Evolutionary conservation across 1,140 invertebrate species (phyloP).

Genomic region (Ceratina japonica): DNA sequence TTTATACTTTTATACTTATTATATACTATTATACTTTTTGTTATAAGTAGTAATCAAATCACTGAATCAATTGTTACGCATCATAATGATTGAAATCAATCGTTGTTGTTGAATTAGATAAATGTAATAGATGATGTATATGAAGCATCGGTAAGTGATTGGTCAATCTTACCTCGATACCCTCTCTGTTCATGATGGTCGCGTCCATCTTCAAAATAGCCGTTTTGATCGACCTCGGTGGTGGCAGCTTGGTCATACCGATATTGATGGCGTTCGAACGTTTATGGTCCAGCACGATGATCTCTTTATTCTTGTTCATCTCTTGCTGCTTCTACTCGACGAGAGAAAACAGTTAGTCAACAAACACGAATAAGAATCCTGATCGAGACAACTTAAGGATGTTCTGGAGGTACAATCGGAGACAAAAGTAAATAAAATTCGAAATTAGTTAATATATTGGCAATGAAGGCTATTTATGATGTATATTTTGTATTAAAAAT

Average conservation of each 20-base stretch:
- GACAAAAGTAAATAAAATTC: too few species aligned
- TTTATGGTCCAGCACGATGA: slow-evolving; percentile 98
- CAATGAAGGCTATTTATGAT: too few species aligned
- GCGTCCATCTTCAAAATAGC: slow-evolving; percentile 99
- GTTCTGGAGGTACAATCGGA: too few species aligned
- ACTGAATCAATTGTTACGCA: too few species aligned
- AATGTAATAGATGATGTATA: not conserved
- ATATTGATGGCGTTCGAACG: slow-evolving; percentile 99
- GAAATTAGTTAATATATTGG: too few species aligned
- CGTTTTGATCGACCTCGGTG: slow-evolving; percentile 97
- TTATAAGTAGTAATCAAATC: too few species aligned
- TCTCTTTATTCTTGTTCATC: slow-evolving; percentile 95
- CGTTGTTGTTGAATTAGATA: too few species aligned
- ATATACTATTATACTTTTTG: too few species aligned
- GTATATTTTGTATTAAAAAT: too few species aligned
- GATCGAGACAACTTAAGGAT: not conserved
- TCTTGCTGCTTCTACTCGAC: slow-evolving; percentile 92
- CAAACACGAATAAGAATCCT: too few species aligned
- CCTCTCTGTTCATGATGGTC: slow-evolving; percentile 98
- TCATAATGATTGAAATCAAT: not conserved
- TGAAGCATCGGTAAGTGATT: not conserved
- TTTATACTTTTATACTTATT: too few species aligned
- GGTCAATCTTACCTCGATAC: slow-evolving; percentile 88
- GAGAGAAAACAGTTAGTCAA: slow-evolving; percentile 45
- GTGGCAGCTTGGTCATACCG: slow-evolving; percentile 99